phyloP scores from a whole-genome alignment of 2,888 invertebrate species.

The Ophion ventricosus region DNA sequence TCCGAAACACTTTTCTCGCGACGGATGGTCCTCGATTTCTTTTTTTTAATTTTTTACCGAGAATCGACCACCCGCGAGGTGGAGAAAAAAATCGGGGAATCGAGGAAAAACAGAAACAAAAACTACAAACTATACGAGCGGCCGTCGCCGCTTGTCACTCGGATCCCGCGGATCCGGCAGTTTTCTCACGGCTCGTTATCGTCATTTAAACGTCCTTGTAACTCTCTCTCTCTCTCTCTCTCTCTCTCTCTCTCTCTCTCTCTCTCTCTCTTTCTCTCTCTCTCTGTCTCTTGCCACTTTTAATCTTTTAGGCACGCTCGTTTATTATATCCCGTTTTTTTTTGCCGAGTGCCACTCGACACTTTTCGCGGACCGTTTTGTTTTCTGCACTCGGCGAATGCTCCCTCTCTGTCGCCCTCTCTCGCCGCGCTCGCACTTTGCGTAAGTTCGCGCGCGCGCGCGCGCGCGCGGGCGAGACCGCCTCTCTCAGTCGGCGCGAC shows the following conservation, averaged over 20 bases:
- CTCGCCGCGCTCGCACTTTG: slow-evolving; percentile 7
- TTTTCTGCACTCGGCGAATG: slow-evolving; percentile 9
- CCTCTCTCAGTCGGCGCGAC: slow-evolving; percentile 57
- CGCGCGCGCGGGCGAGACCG: slow-evolving; percentile 51
- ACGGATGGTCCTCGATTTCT: neutral
- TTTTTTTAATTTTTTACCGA: no score
- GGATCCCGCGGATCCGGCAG: slow-evolving; percentile 55
- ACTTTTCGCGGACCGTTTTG: slow-evolving; percentile 48
- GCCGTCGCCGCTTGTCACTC: slow-evolving; percentile 58
- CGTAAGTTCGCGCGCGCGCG: slow-evolving; percentile 15
- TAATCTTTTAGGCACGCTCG: slow-evolving; percentile 29
- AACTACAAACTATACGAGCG: slow-evolving; percentile 18
- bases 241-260: neutral
- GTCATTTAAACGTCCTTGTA: slow-evolving; percentile 54
- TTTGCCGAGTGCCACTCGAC: slow-evolving; percentile 27
- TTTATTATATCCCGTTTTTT: slow-evolving; percentile 14
- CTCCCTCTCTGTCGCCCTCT: slow-evolving; percentile 35
- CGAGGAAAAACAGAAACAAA: neutral
- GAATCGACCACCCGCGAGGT: neutral
- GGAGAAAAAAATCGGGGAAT: neutral
- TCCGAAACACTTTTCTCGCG: no score
- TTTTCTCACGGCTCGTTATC: slow-evolving; percentile 61
- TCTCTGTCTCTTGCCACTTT: neutral
- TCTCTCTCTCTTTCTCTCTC: neutral
- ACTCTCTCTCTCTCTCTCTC: neutral